phyloP scores from a whole-genome alignment of 2,888 invertebrate species.

The Xylota sylvarum region DNA sequence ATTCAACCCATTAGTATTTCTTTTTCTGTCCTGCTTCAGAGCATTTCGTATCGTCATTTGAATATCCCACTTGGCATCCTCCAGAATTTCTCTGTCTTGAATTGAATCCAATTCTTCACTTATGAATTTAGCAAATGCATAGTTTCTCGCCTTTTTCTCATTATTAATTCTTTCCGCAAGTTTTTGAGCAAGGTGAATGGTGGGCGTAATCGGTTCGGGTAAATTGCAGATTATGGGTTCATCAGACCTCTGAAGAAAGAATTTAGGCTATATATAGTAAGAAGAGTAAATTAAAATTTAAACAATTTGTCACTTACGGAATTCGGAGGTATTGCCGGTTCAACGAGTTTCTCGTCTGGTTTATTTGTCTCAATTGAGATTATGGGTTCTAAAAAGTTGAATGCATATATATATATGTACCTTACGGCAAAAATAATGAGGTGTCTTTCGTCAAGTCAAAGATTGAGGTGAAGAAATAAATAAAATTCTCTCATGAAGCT shows the following conservation, averaged over 20 bases:
- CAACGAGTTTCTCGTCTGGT: neutral
- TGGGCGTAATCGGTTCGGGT: neutral
- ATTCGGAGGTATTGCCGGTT: neutral
- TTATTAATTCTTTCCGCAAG: neutral
- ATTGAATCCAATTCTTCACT: slow-evolving; percentile 31
- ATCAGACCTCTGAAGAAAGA: neutral
- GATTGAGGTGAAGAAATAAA: no score
- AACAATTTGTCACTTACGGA: neutral
- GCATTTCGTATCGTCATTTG: slow-evolving; percentile 34
- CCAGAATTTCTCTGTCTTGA: slow-evolving; percentile 19
- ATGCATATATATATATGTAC: neutral
- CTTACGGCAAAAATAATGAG: no score
- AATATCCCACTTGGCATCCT: slow-evolving; percentile 38
- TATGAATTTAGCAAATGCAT: slow-evolving; percentile 24
- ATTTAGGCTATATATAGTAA: neutral
- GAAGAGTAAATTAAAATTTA: no score
- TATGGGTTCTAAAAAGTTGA: neutral
- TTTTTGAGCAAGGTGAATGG: neutral
- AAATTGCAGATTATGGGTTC: neutral
- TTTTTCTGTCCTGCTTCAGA: slow-evolving; percentile 17
- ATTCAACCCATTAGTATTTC: neutral
- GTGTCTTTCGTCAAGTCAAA: no score
- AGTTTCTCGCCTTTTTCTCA: slow-evolving; percentile 1
- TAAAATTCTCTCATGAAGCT: no score
- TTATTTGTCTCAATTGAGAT: neutral